These are phyloP conservation scores for Idaea aversata DNA, from an alignment of 2,888 invertebrate genomes.

Conservation along the genomic window DNA sequence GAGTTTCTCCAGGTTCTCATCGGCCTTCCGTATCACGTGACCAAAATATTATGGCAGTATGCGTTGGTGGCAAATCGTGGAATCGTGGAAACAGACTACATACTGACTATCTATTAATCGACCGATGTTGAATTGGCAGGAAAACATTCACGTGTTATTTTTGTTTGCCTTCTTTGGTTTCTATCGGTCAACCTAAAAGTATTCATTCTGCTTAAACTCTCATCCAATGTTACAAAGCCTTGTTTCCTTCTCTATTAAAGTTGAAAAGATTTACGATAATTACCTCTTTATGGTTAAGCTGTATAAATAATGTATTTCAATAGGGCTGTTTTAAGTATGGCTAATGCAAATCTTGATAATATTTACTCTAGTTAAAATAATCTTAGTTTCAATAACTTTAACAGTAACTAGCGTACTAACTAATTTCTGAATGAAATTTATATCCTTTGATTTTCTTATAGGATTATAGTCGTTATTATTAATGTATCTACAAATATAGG, in stretches of 20 bases:
- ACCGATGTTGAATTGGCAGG: too few relatives aligned
- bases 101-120: too few relatives aligned
- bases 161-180: too few relatives aligned
- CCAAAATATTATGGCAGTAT: too few relatives aligned
- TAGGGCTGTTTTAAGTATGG: background rate
- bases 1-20: too few relatives aligned
- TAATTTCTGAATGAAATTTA: background rate
- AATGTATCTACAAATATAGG: background rate
- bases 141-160: too few relatives aligned
- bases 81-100: too few relatives aligned
- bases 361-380: background rate
- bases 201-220: background rate
- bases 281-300: background rate
- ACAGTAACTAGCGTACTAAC: background rate
- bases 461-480: background rate
- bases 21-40: too few relatives aligned
- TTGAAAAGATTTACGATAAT: constrained; percentile 6
- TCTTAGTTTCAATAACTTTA: background rate
- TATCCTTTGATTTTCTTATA: background rate
- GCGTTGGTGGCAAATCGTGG: too few relatives aligned
- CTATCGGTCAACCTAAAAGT: background rate
- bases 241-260: constrained; percentile 6
- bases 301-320: background rate
- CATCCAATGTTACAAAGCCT: constrained; percentile 11
- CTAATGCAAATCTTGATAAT: background rate